phyloP scores from a whole-genome alignment of 2,797 vertebrate species.

The Smutsia gigantea region DNA sequence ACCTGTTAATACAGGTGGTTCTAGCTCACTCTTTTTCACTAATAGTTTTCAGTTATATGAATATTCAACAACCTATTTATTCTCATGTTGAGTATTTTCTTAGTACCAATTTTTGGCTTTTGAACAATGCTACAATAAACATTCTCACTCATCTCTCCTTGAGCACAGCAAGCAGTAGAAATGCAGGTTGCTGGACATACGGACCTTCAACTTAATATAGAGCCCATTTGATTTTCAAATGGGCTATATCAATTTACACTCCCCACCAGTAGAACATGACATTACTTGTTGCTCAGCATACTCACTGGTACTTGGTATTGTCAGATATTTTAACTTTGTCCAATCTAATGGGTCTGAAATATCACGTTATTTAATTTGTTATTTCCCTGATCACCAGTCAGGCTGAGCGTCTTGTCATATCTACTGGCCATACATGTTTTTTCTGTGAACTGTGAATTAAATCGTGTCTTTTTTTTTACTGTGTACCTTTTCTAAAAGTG shows the following conservation, averaged over 20 bases:
- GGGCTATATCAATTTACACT: too few species aligned
- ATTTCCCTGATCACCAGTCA: neutral
- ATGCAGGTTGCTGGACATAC: neutral
- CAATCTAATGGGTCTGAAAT: neutral
- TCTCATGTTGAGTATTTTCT: neutral
- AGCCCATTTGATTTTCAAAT: neutral
- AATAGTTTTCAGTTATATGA: neutral
- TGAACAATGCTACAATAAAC: neutral
- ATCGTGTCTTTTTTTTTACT: neutral
- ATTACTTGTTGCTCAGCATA: too few species aligned
- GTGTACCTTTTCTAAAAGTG: neutral
- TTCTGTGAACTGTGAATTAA: neutral
- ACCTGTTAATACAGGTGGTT: neutral
- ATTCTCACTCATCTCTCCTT: neutral
- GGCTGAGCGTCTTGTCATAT: neutral
- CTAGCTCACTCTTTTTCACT: neutral
- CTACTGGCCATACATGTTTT: neutral
- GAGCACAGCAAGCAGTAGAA: neutral
- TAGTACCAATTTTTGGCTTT: neutral
- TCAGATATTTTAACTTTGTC: neutral
- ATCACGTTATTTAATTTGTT: neutral
- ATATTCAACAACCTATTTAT: neutral
- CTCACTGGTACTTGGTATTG: neutral
- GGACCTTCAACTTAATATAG: neutral
- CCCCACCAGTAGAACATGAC: too few species aligned